These are phyloP conservation scores for Dinocampus coccinellae DNA, from an alignment of 2,888 invertebrate species.

Conservation along the genomic window DNA sequence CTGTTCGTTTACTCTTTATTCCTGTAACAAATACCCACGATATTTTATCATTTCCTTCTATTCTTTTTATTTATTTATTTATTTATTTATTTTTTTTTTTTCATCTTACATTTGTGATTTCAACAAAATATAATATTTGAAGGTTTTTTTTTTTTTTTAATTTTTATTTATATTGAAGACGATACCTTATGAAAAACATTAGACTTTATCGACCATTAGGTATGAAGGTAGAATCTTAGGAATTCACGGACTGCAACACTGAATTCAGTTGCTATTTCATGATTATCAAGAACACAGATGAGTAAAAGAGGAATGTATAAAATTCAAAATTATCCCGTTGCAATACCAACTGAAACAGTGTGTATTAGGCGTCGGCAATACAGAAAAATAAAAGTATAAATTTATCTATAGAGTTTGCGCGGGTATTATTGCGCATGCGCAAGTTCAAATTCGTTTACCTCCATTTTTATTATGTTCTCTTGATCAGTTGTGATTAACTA, in stretches of 20 bases:
- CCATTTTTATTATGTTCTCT: slow-evolving; percentile 49
- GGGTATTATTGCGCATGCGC: no score
- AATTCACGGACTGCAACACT: slow-evolving; percentile 65
- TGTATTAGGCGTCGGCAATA: slow-evolving; percentile 49
- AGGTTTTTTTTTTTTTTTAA: background rate
- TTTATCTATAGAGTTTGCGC: no score
- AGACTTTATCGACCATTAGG: slow-evolving; percentile 47
- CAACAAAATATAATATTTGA: no score
- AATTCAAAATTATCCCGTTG: slow-evolving; percentile 60
- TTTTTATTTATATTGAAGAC: slow-evolving; percentile 29
- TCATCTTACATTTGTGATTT: no score
- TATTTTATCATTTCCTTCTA: no score
- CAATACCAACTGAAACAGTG: slow-evolving; percentile 60
- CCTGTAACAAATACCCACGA: no score
- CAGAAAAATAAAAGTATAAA: background rate
- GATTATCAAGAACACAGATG: slow-evolving; percentile 45
- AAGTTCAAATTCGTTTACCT: no score
- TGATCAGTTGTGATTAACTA: slow-evolving; percentile 66
- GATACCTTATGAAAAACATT: slow-evolving; percentile 41
- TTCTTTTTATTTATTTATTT: no score
- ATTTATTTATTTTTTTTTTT: no score
- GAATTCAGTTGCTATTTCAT: slow-evolving; percentile 67
- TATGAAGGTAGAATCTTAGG: slow-evolving; percentile 60
- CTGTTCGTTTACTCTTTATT: no score
- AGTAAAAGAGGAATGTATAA: slow-evolving; percentile 34